A percentile compares a stretch with the other conserved stretches of the same genome.
These are phyloP conservation scores for Hypolimnas misippus DNA, from an alignment of 2,888 invertebrate genomes.

Conservation along the genomic window DNA sequence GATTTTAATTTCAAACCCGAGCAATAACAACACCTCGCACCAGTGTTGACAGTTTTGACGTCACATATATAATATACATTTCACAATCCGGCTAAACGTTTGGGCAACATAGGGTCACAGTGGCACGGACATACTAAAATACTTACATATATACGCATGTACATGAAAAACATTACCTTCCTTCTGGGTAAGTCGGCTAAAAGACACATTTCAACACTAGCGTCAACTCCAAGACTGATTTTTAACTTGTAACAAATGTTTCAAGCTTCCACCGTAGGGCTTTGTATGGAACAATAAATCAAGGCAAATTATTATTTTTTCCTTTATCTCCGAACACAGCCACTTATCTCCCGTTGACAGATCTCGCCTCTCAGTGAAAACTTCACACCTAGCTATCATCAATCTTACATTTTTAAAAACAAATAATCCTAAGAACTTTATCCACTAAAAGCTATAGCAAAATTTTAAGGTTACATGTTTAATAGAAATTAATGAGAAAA, in stretches of 20 bases:
- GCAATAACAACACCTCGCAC: no score
- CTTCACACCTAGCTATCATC: constrained; percentile 72
- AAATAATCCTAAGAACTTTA: constrained; percentile 52
- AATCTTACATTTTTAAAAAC: constrained; percentile 65
- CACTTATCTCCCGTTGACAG: constrained; percentile 45
- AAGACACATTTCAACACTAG: no score
- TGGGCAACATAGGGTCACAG: no score
- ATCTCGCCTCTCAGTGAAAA: constrained; percentile 42
- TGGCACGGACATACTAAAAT: no score
- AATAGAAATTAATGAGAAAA: no score
- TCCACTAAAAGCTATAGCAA: constrained; percentile 45
- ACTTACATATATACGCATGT: no score
- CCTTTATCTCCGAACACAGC: constrained; percentile 28
- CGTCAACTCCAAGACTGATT: not conserved
- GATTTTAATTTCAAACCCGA: no score
- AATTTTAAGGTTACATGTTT: not conserved
- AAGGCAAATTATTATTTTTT: constrained; percentile 27
- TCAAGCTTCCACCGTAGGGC: not conserved
- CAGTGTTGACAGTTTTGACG: no score
- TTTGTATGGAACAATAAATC: constrained; percentile 30
- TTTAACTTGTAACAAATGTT: not conserved
- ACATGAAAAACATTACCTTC: no score
- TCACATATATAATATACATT: no score
- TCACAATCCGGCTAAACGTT: no score
- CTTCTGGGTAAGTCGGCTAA: no score